A percentile compares a stretch with the other conserved stretches of the same genome.
phyloP scores from a whole-genome alignment of 2,797 vertebrate species.

The Anguilla pacifica region DNA sequence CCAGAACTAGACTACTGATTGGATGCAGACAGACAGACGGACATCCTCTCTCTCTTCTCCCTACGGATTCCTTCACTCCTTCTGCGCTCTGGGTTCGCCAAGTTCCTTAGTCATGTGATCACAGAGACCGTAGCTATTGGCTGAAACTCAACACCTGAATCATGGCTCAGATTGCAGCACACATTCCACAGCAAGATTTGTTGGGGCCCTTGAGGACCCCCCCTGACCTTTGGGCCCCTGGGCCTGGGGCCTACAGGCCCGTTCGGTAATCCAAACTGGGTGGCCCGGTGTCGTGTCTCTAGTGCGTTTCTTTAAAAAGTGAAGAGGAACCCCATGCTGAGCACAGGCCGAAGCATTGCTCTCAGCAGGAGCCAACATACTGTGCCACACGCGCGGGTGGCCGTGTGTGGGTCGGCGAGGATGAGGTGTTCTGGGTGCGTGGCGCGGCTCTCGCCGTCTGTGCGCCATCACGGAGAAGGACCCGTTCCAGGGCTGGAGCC shows the following conservation, averaged over 20 bases:
- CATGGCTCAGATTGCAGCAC: neutral
- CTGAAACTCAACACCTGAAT: neutral
- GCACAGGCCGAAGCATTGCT: too few relatives aligned
- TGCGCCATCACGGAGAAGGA: neutral
- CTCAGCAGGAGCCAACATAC: too few relatives aligned
- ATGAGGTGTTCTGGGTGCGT: neutral
- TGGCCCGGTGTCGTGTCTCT: too few relatives aligned
- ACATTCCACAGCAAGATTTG: too few relatives aligned
- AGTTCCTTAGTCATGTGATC: neutral
- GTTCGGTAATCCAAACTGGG: too few relatives aligned
- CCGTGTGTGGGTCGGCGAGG: neutral
- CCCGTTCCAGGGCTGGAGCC: neutral
- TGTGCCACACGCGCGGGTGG: too few relatives aligned
- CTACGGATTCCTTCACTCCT: neutral
- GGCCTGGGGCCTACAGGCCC: too few relatives aligned
- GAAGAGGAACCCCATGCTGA: too few relatives aligned
- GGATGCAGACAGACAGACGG: conserved; percentile 23
- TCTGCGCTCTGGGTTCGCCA: neutral
- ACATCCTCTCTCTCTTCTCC: conserved; percentile 11
- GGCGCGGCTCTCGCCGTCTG: too few relatives aligned
- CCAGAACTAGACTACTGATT: neutral
- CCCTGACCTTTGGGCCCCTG: too few relatives aligned
- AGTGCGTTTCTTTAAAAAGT: too few relatives aligned
- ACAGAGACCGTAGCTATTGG: neutral
- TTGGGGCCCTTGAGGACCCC: too few relatives aligned